Conservation (phyloP, 2,113 vertebrate species). For the Pungitius pungitius region DNA sequence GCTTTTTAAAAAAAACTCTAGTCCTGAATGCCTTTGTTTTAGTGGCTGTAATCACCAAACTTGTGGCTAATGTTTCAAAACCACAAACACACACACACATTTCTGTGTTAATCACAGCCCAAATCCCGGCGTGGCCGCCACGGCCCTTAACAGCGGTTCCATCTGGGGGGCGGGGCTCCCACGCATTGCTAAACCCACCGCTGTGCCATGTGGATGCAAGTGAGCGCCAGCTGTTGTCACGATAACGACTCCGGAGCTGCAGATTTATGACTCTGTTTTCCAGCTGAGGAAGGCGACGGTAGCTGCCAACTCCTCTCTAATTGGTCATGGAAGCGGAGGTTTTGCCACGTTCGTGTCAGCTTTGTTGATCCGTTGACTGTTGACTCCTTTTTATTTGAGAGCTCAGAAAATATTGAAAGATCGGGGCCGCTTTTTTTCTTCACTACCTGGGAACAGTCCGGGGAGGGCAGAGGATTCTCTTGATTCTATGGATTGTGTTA, state of each 20-base stretch:
- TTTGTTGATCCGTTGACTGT: background rate
- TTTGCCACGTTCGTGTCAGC: background rate
- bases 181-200: conserved; percentile 45
- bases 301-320: background rate
- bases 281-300: conserved; percentile 18
- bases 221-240: conserved; percentile 50
- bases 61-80: background rate
- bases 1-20: too few species aligned
- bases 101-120: conserved; percentile 28
- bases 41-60: background rate
- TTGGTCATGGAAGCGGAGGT: background rate
- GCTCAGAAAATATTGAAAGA: background rate
- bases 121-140: conserved; percentile 10
- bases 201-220: conserved; percentile 29
- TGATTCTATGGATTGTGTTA: background rate
- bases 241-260: conserved; percentile 33
- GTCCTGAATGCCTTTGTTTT: background rate
- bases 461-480: background rate
- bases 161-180: conserved; percentile 26
- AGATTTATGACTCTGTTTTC: conserved; percentile 23
- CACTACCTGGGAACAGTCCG: background rate
- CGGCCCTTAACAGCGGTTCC: conserved; percentile 19
- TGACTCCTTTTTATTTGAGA: background rate
- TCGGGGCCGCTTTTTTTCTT: background rate
- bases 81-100: background rate